Evolutionary conservation across 2,113 vertebrate genomes (phyloP).

Genomic region (Gallinago paraguaiae): DNA sequence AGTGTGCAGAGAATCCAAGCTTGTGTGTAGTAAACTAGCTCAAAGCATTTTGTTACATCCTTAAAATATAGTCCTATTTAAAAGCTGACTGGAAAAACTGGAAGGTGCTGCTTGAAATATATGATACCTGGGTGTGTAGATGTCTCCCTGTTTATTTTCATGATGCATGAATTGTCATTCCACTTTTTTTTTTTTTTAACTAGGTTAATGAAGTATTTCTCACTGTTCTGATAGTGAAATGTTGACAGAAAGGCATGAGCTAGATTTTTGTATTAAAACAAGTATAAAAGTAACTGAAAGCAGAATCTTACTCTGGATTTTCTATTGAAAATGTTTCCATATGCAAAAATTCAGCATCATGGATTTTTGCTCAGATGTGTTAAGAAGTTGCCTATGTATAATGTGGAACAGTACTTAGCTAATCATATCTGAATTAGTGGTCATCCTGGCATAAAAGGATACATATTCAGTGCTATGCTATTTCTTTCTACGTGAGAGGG

Average conservation of each 20-base stretch:
- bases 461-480: not conserved
- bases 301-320: not conserved
- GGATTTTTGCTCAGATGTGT: not conserved
- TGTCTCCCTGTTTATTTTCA: conserved; percentile 21
- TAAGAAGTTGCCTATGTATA: not conserved
- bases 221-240: not conserved
- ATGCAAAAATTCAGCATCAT: not conserved
- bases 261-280: not conserved
- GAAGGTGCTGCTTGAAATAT: conserved; percentile 40
- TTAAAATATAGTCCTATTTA: conserved; percentile 6
- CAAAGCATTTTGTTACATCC: not conserved
- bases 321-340: not conserved
- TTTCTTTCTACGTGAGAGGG: not conserved
- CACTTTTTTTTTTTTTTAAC: not conserved
- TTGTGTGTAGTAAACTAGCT: not conserved
- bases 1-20: not conserved
- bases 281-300: not conserved
- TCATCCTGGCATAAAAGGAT: not conserved
- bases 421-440: not conserved
- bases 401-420: not conserved
- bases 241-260: not conserved
- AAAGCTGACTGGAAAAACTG: conserved; percentile 57
- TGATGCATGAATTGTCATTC: conserved; percentile 13
- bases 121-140: conserved; percentile 46
- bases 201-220: not conserved